phyloP scores from a whole-genome alignment of 2,888 invertebrate species.

The Punctoribates punctum region DNA sequence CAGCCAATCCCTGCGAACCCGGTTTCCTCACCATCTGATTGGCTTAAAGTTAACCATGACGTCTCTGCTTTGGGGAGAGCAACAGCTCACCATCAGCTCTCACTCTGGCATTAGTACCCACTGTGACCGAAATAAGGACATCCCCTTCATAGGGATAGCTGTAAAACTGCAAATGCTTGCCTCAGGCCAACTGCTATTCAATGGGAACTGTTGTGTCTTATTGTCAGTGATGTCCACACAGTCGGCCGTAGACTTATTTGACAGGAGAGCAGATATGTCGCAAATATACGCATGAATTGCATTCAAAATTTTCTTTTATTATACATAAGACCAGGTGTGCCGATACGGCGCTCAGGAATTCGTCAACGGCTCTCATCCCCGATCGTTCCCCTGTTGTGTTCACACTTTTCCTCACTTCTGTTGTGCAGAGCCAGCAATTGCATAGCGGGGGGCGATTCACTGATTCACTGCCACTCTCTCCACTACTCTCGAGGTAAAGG shows the following conservation, averaged over 20 bases:
- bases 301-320: constrained; percentile 24
- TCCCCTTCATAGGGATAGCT: too few relatives aligned
- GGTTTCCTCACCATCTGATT: too few relatives aligned
- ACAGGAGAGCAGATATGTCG: not conserved
- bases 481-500: not conserved
- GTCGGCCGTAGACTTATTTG: not conserved
- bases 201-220: constrained; percentile 23
- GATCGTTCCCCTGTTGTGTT: constrained; percentile 52
- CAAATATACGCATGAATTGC: constrained; percentile 15
- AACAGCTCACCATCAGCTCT: too few relatives aligned
- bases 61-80: too few relatives aligned
- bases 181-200: not conserved
- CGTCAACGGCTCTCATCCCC: constrained; percentile 51
- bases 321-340: constrained; percentile 12
- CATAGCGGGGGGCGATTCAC: constrained; percentile 13
- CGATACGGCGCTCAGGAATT: constrained; percentile 36
- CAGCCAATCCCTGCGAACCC: too few relatives aligned
- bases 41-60: too few relatives aligned
- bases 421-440: constrained; percentile 17
- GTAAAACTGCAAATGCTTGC: not conserved
- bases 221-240: constrained; percentile 25
- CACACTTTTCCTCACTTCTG: constrained; percentile 28
- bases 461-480: too few relatives aligned
- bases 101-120: too few relatives aligned
- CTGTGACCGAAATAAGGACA: too few relatives aligned